These are phyloP conservation scores for Epizoanthus ramosus DNA, from an alignment of 92 coral and sea anemone species.

Conservation along the genomic window DNA sequence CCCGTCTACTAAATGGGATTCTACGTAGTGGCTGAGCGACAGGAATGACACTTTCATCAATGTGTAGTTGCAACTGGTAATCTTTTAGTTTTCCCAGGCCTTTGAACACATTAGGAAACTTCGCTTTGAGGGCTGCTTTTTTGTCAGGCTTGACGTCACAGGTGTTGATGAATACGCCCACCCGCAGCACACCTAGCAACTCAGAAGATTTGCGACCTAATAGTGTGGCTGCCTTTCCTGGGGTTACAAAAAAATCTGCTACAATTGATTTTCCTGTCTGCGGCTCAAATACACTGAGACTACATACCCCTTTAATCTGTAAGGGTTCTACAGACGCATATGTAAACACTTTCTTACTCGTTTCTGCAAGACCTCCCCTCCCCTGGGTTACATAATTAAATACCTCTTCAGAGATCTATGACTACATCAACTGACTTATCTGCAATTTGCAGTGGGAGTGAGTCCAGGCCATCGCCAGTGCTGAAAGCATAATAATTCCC, in stretches of 20 bases:
- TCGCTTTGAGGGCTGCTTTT: constrained; percentile 29
- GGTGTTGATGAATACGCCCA: constrained; percentile 8
- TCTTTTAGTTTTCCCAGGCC: constrained; percentile 33
- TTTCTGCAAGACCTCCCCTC: constrained; percentile 20
- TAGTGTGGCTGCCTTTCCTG: constrained; percentile 45
- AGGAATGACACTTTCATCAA: constrained; percentile 44
- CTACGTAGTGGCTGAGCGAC: constrained; percentile 46
- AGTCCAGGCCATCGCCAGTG: constrained; percentile 37
- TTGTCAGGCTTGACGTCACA: constrained; percentile 17
- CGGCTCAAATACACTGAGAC: constrained; percentile 22
- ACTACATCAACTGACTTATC: constrained; percentile 24
- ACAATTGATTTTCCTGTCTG: constrained; percentile 41
- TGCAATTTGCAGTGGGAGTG: constrained; percentile 25
- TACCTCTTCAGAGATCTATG: constrained; percentile 16
- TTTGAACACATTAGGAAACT: constrained; percentile 39
- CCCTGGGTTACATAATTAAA: constrained; percentile 10
- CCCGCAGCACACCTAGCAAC: constrained; percentile 1
- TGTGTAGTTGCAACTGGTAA: constrained; percentile 46
- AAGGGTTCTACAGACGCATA: constrained; percentile 44
- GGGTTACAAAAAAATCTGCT: constrained; percentile 48
- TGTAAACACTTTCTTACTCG: constrained; percentile 44
- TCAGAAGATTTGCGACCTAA: constrained; percentile 46
- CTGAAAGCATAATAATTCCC: constrained; percentile 40
- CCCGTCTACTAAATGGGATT: constrained; percentile 25
- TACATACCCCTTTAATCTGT: constrained; percentile 52